Evolutionary conservation across 2,888 invertebrate species (phyloP).

Genomic region (Andrena dorsata): DNA sequence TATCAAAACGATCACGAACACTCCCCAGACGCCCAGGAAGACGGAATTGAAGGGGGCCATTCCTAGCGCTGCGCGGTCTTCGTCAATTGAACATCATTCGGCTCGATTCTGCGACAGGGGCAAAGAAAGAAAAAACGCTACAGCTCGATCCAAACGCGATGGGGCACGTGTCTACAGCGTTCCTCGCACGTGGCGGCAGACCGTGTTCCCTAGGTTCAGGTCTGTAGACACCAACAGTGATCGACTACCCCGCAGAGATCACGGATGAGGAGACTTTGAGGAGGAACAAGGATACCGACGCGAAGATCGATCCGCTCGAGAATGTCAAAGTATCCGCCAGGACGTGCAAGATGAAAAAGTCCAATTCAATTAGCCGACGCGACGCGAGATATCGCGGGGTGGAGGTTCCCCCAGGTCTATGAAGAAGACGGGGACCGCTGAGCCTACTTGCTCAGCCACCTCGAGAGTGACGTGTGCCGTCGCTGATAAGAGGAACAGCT

Average conservation of each 20-base stretch:
- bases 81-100: constrained; percentile 83
- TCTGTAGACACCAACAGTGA: neutral
- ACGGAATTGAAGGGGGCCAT: constrained; percentile 83
- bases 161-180: constrained; percentile 42
- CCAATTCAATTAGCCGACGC: constrained; percentile 39
- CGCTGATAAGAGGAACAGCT: constrained; percentile 30
- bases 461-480: constrained; percentile 30
- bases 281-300: constrained; percentile 20
- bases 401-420: neutral
- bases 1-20: constrained; percentile 82
- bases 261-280: neutral
- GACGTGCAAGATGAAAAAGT: constrained; percentile 12
- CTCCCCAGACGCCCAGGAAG: constrained; percentile 83
- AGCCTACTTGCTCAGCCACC: neutral
- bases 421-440: neutral
- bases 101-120: constrained; percentile 72
- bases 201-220: neutral
- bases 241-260: neutral
- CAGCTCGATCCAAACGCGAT: constrained; percentile 37
- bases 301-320: constrained; percentile 43
- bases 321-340: constrained; percentile 33
- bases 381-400: constrained; percentile 21
- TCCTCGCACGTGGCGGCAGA: constrained; percentile 43
- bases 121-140: constrained; percentile 42
- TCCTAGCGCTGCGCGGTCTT: constrained; percentile 78